These are phyloP conservation scores for Iphiclides podalirius DNA, from an alignment of 2,888 invertebrate species.

Conservation along the genomic window DNA sequence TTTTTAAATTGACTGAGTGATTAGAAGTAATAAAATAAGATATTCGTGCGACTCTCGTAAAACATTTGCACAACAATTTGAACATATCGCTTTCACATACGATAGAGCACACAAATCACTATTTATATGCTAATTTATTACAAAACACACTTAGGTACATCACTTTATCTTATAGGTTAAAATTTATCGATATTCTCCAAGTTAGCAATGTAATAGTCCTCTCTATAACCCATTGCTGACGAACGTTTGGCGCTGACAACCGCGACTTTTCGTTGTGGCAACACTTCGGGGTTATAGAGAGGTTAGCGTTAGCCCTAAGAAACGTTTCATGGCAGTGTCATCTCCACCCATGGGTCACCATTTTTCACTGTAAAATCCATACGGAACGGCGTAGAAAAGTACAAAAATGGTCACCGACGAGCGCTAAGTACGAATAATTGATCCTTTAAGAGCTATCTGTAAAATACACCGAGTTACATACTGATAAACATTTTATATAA, in stretches of 20 bases:
- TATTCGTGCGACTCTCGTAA: constrained; percentile 29
- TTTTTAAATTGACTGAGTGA: constrained; percentile 18
- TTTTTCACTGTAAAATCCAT: constrained; percentile 32
- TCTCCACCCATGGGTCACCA: constrained; percentile 44
- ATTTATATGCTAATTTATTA: constrained; percentile 34
- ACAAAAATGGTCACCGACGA: constrained; percentile 55
- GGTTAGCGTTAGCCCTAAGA: constrained; percentile 25
- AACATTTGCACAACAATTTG: constrained; percentile 30
- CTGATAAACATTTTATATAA: constrained; percentile 28
- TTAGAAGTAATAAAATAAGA: constrained; percentile 32
- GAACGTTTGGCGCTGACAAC: too few relatives aligned
- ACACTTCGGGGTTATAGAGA: constrained; percentile 14
- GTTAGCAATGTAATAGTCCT: constrained; percentile 29
- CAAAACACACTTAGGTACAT: constrained; percentile 39
- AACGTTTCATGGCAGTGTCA: constrained; percentile 61
- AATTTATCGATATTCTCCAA: constrained; percentile 24
- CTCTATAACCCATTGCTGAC: constrained; percentile 39
- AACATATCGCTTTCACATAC: constrained; percentile 33
- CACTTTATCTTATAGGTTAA: constrained; percentile 30
- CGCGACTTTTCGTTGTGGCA: too few relatives aligned
- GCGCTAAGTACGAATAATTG: constrained; percentile 73
- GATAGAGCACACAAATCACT: constrained; percentile 37
- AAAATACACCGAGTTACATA: constrained; percentile 43
- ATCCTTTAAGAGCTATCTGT: constrained; percentile 50
- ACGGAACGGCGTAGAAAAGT: constrained; percentile 19